Percentiles rank a stretch among this genome's conserved stretches.
Conservation (phyloP, 2,888 invertebrate genomes). For the Auanema sp. region DNA sequence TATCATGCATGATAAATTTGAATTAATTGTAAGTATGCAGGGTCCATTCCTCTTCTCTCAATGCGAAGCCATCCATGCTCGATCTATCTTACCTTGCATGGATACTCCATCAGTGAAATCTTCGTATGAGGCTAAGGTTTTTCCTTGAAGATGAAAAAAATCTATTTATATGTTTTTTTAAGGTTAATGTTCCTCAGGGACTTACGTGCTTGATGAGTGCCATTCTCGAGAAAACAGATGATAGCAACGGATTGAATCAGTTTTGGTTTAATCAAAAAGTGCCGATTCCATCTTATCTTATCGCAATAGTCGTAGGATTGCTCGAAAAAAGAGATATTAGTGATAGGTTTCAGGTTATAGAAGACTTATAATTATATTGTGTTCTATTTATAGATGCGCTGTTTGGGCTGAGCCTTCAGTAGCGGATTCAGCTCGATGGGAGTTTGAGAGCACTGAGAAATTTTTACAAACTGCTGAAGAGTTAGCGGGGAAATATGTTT, state of each 20-base stretch:
- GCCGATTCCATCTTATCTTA: conserved; percentile 84
- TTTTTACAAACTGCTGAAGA: conserved; percentile 41
- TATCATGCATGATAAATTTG: not conserved
- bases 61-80: conserved; percentile 79
- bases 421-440: conserved; percentile 81
- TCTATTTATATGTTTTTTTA: not conserved
- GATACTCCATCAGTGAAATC: conserved; percentile 87
- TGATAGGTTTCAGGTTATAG: conserved; percentile 64
- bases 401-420: conserved; percentile 88
- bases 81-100: conserved; percentile 86
- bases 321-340: conserved; percentile 70
- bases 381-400: conserved; percentile 65
- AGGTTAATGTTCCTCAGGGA: conserved; percentile 76
- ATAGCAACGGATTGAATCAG: conserved; percentile 21
- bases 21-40: conserved; percentile 12
- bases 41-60: conserved; percentile 75
- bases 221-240: conserved; percentile 32
- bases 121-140: conserved; percentile 75
- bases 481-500: conserved; percentile 53
- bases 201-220: conserved; percentile 90
- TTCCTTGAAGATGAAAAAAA: not conserved
- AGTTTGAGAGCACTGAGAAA: conserved; percentile 73
- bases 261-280: conserved; percentile 68
- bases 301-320: conserved; percentile 85
- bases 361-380: not conserved